Percentiles rank a stretch among this genome's conserved stretches.
phyloP scores from a whole-genome alignment of 2,888 invertebrate genomes.

The Hemistola chrysoprasaria region DNA sequence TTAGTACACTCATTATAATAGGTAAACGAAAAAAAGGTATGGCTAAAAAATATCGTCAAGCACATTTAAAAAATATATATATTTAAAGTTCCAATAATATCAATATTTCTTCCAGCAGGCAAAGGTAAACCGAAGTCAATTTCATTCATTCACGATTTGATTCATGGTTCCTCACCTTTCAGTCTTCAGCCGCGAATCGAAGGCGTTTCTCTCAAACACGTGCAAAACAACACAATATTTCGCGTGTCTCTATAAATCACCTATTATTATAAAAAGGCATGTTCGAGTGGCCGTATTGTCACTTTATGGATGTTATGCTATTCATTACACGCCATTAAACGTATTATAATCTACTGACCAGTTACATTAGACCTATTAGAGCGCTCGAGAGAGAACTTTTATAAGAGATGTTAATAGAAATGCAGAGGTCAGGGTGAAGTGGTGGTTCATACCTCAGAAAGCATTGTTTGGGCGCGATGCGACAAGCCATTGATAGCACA shows the following conservation, averaged over 20 bases:
- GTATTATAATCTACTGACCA: slow-evolving; percentile 71
- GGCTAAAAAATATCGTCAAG: too few relatives aligned
- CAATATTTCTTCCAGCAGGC: slow-evolving; percentile 14
- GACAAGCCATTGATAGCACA: slow-evolving; percentile 75
- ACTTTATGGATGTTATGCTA: slow-evolving; percentile 80
- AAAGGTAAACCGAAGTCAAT: slow-evolving; percentile 26
- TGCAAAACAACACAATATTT: slow-evolving; percentile 73
- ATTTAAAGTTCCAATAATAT: background rate
- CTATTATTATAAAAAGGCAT: slow-evolving; percentile 74
- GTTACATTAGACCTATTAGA: slow-evolving; percentile 37
- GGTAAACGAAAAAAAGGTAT: too few relatives aligned
- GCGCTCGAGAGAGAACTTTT: slow-evolving; percentile 24
- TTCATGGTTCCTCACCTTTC: slow-evolving; percentile 41
- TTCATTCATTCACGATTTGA: slow-evolving; percentile 35
- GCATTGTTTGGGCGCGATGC: slow-evolving; percentile 76
- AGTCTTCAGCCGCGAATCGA: slow-evolving; percentile 35
- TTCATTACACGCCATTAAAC: slow-evolving; percentile 82
- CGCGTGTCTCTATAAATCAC: slow-evolving; percentile 72
- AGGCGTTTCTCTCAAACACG: slow-evolving; percentile 64
- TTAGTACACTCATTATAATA: too few relatives aligned
- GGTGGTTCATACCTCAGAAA: slow-evolving; percentile 66
- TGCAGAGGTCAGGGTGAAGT: slow-evolving; percentile 44
- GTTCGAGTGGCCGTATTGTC: slow-evolving; percentile 78
- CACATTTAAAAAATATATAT: too few relatives aligned
- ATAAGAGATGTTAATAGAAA: slow-evolving; percentile 47